Conservation (phyloP, 1,140 invertebrate genomes). For the Hypothenemus hampei region DNA sequence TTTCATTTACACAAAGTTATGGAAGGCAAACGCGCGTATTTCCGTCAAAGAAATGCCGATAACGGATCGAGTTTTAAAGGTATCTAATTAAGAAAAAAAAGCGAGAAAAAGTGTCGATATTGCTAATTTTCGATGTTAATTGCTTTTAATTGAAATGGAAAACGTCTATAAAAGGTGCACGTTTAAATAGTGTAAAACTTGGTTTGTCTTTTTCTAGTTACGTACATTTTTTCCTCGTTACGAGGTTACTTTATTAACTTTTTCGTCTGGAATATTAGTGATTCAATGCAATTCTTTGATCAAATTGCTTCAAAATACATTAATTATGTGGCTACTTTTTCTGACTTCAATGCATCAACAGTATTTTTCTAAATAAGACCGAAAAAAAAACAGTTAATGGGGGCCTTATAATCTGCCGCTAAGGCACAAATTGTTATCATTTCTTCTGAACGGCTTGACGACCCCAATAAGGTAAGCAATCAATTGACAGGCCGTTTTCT, state of each 20-base stretch:
- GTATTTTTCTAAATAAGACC: constrained; percentile 15
- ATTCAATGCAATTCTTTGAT: neutral
- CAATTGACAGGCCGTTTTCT: constrained; percentile 14
- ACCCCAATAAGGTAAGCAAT: constrained; percentile 20
- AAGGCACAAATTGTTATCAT: constrained; percentile 26
- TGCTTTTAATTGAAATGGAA: neutral
- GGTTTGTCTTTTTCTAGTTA: neutral
- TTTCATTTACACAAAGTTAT: too few species aligned
- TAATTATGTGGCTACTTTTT: constrained; percentile 5
- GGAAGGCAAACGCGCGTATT: too few species aligned
- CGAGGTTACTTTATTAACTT: neutral
- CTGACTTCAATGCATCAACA: neutral
- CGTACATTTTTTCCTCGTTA: neutral
- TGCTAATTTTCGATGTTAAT: neutral
- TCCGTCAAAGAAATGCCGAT: too few species aligned
- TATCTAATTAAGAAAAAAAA: too few species aligned
- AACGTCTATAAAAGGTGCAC: neutral
- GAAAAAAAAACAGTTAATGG: constrained; percentile 16
- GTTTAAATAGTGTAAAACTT: neutral
- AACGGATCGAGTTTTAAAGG: too few species aligned
- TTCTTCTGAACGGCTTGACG: constrained; percentile 20
- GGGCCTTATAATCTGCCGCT: constrained; percentile 16
- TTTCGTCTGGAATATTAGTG: neutral
- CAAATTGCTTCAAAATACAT: neutral
- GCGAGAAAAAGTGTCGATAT: neutral